Percentiles rank a stretch among this genome's conserved stretches.
Conservation (phyloP, 2,113 vertebrate species). For the Quiscalus mexicanus region DNA sequence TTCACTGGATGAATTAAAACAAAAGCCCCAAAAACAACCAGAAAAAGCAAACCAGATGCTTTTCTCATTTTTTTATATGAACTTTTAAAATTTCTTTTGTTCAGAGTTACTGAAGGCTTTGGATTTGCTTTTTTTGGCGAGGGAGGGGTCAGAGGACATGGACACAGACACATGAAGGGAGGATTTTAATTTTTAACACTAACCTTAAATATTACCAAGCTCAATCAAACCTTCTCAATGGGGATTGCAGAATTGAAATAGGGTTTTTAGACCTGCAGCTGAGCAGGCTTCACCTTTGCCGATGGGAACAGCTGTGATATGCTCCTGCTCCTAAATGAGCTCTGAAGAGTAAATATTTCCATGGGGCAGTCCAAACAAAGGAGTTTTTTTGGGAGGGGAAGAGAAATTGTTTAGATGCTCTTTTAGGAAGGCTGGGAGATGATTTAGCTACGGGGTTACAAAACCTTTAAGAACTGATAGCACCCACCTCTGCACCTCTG, state of each 20-base stretch:
- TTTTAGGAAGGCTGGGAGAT: not conserved
- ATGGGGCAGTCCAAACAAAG: not conserved
- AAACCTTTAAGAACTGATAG: not conserved
- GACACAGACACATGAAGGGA: not conserved
- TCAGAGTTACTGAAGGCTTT: not conserved
- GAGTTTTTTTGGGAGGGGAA: not conserved
- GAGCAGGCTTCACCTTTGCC: not conserved
- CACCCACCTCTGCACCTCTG: not conserved
- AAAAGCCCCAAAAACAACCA: not conserved
- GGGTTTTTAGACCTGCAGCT: not conserved
- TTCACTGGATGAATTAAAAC: not conserved
- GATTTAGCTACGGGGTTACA: not conserved
- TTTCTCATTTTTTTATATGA: too few relatives aligned
- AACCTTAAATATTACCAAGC: not conserved
- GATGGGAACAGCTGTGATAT: not conserved
- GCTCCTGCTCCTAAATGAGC: not conserved
- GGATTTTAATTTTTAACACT: not conserved
- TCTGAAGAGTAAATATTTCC: not conserved
- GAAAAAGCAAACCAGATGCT: not conserved
- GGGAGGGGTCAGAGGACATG: rapidly evolving
- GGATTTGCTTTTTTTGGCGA: rapidly evolving
- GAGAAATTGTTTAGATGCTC: not conserved
- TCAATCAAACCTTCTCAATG: not conserved
- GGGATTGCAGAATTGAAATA: not conserved
- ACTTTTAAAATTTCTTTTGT: not conserved